Conservation (phyloP, 1,140 invertebrate species). For the Drosophila novamexicana region DNA sequence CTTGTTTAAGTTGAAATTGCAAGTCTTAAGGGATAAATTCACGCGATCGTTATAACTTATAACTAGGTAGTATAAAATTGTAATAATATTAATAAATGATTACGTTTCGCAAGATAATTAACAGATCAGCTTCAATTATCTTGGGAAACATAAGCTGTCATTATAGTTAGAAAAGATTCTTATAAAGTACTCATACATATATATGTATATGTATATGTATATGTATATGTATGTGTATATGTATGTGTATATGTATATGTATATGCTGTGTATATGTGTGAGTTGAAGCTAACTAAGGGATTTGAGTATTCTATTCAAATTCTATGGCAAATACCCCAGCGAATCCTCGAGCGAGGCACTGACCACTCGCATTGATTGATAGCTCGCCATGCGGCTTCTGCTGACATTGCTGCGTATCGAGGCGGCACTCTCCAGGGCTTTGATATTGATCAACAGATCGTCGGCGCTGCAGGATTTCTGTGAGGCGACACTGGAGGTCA, state of each 20-base stretch:
- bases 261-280: constrained; percentile 28
- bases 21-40: constrained; percentile 58
- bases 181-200: neutral
- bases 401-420: constrained; percentile 66
- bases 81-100: constrained; percentile 43
- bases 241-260: constrained; percentile 23
- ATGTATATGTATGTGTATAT: constrained; percentile 3
- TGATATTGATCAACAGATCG: constrained; percentile 74
- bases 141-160: constrained; percentile 80
- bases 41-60: constrained; percentile 33
- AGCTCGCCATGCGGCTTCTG: constrained; percentile 69
- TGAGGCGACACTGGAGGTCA: constrained; percentile 39
- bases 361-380: constrained; percentile 80
- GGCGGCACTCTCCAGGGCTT: constrained; percentile 70
- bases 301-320: constrained; percentile 42
- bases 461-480: constrained; percentile 71
- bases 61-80: constrained; percentile 10
- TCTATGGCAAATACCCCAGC: constrained; percentile 84
- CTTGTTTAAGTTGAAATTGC: constrained; percentile 30
- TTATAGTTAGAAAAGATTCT: constrained; percentile 22
- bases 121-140: constrained; percentile 36
- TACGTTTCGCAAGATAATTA: constrained; percentile 80
- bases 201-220: constrained; percentile 6
- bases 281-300: constrained; percentile 27
- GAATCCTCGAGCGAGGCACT: constrained; percentile 84